These are phyloP conservation scores for Drosophila cardini DNA, from an alignment of 1,140 invertebrate genomes.

Conservation along the genomic window DNA sequence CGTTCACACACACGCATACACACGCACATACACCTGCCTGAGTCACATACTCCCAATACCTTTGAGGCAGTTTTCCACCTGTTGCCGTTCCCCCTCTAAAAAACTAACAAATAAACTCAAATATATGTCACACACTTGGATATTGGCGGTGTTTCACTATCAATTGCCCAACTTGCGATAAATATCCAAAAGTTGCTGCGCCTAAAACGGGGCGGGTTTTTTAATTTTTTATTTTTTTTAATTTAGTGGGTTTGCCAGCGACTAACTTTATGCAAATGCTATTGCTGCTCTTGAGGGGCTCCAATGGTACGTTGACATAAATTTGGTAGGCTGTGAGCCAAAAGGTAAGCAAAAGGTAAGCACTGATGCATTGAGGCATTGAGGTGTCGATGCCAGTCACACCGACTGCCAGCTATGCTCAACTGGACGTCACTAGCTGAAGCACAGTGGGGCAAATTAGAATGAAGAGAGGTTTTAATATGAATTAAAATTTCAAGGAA, in stretches of 20 bases:
- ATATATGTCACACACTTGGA: slow-evolving; percentile 62
- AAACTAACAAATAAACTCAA: slow-evolving; percentile 17
- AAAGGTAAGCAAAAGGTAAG: slow-evolving; percentile 1
- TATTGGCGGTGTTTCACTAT: slow-evolving; percentile 33
- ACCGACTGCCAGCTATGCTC: slow-evolving; percentile 14
- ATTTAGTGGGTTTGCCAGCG: slow-evolving; percentile 35
- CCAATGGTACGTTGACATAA: slow-evolving; percentile 28
- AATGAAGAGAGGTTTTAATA: not conserved
- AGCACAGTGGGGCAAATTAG: slow-evolving; percentile 20
- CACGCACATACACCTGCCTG: slow-evolving; percentile 8
- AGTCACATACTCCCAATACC: slow-evolving; percentile 48
- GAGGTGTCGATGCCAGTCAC: slow-evolving; percentile 40
- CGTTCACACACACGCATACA: not conserved
- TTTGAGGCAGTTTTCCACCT: slow-evolving; percentile 55
- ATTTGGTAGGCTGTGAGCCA: slow-evolving; percentile 11
- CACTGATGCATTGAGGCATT: not conserved
- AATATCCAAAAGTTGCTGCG: slow-evolving; percentile 60
- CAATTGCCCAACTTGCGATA: slow-evolving; percentile 72
- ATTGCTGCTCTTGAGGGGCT: slow-evolving; percentile 34
- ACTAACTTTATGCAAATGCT: slow-evolving; percentile 68
- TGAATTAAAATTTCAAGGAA: not conserved
- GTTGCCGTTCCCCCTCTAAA: slow-evolving; percentile 38
- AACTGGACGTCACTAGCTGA: slow-evolving; percentile 26
- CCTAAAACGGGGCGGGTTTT: slow-evolving; percentile 40
- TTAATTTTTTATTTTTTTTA: not conserved